A percentile compares a stretch with the other conserved stretches of the same genome.
Conservation (phyloP, 2,113 vertebrate genomes). For the Mastomys coucha region DNA sequence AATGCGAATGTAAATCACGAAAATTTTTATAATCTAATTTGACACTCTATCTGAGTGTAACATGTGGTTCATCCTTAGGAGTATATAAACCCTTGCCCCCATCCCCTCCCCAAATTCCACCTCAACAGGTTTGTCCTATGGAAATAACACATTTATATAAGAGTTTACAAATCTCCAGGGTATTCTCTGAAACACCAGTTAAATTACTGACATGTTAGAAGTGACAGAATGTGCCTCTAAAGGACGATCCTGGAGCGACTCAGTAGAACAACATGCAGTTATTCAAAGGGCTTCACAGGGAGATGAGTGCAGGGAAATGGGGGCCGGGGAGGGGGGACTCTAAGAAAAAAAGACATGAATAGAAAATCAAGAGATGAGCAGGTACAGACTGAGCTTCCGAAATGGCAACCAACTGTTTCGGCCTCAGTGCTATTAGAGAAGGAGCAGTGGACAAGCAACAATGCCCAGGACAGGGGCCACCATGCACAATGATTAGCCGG, state of each 20-base stretch:
- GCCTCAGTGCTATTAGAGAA: not conserved
- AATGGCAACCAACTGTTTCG: not conserved
- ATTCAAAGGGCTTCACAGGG: conserved; percentile 11
- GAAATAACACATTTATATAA: not conserved
- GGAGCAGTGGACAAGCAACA: not conserved
- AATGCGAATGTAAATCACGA: not conserved
- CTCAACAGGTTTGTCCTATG: not conserved
- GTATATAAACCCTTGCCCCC: not conserved
- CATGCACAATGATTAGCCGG: not conserved
- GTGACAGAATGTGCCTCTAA: not conserved
- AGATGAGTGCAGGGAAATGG: not conserved
- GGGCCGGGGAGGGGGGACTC: not conserved
- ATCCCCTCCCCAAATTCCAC: not conserved
- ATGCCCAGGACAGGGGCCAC: not conserved
- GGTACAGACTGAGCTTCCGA: not conserved
- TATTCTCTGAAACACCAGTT: conserved; percentile 15
- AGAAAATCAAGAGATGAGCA: not conserved
- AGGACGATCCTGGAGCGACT: not conserved
- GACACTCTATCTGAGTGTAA: not conserved
- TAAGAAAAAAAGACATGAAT: not conserved
- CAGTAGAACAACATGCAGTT: not conserved
- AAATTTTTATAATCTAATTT: not conserved
- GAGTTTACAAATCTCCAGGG: not conserved
- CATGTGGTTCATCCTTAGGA: conserved; percentile 8
- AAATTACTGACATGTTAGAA: conserved; percentile 15